These are phyloP conservation scores for Psittacara wagleri DNA, from an alignment of 2,113 vertebrate genomes.

Conservation along the genomic window DNA sequence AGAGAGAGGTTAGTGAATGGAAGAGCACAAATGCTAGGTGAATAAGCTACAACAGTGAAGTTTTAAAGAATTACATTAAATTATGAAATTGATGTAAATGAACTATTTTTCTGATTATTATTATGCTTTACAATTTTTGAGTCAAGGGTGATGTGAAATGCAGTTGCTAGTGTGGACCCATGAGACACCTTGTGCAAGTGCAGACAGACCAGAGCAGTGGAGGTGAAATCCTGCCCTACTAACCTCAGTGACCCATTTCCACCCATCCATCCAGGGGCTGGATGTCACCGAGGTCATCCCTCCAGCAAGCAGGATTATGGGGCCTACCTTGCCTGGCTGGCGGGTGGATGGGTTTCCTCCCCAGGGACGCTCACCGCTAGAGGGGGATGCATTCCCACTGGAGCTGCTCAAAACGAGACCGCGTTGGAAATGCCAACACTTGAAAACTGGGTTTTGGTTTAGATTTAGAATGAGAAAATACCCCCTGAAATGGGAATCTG, in stretches of 20 bases:
- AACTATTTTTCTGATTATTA: not conserved
- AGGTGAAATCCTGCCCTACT: not conserved
- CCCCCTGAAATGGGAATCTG: not conserved
- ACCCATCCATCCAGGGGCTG: not conserved
- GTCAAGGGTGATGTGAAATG: not conserved
- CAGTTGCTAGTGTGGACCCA: fast-evolving
- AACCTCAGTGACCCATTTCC: not conserved
- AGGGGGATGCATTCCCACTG: not conserved
- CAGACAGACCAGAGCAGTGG: not conserved
- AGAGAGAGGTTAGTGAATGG: not conserved
- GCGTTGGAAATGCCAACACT: fast-evolving
- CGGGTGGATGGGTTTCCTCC: not conserved
- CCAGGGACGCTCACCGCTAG: not conserved
- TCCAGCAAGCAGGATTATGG: fast-evolving
- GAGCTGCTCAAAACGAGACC: not conserved
- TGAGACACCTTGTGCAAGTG: not conserved
- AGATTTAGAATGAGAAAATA: not conserved
- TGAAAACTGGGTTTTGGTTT: not conserved
- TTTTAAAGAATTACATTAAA: not conserved
- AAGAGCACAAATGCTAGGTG: not conserved
- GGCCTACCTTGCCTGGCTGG: not conserved
- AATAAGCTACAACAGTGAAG: not conserved
- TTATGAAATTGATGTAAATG: not conserved
- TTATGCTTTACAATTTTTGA: not conserved
- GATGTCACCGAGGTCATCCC: not conserved